Evolutionary conservation across 2,113 vertebrate species (phyloP).

Genomic region (Verasper variegatus): DNA sequence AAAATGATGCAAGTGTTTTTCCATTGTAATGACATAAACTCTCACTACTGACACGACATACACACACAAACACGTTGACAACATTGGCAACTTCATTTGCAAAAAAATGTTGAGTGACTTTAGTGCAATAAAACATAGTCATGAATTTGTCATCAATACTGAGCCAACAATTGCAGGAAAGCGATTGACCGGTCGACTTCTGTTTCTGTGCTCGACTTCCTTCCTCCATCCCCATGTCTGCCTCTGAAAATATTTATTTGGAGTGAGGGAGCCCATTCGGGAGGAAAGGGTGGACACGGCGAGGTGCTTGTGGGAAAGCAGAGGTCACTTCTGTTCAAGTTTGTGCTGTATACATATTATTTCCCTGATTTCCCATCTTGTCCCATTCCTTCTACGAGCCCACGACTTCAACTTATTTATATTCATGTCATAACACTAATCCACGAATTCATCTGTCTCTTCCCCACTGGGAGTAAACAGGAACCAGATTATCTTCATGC

Average conservation of each 20-base stretch:
- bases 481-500: constrained; percentile 38
- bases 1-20: not conserved
- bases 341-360: not conserved
- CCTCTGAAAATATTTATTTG: not conserved
- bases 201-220: constrained; percentile 39
- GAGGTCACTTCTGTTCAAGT: constrained; percentile 8
- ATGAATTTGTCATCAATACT: constrained; percentile 25
- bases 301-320: constrained; percentile 28
- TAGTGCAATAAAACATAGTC: not conserved
- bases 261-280: not conserved
- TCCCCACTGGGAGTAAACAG: constrained; percentile 44
- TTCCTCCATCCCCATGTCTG: constrained; percentile 30
- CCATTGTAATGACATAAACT: not conserved
- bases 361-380: not conserved
- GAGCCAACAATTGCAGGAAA: constrained; percentile 59
- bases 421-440: not conserved
- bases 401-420: not conserved
- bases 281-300: constrained; percentile 50
- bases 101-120: no score
- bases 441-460: not conserved
- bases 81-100: no score
- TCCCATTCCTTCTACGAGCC: not conserved
- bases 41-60: not conserved
- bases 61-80: not conserved
- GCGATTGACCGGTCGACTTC: not conserved